Evolutionary conservation across 1,140 invertebrate genomes (phyloP), one percentile per base, ranked within the genome.

Genomic region (Macrosteles quadrilineatus): DNA sequence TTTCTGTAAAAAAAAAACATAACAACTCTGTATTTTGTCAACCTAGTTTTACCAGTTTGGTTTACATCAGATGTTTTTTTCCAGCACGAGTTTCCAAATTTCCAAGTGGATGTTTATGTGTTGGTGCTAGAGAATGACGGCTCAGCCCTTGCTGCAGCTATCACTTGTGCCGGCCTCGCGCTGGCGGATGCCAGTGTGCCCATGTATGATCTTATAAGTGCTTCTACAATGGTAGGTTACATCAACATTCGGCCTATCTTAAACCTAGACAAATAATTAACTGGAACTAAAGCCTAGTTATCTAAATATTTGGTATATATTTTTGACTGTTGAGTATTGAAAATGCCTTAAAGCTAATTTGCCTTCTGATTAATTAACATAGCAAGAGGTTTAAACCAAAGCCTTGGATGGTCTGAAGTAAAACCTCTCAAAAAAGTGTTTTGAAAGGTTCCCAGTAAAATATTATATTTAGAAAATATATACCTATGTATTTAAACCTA

Each of bases 81-180:
- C 27, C 77, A 86, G 85, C 80, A 87, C 72, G 83, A 84, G 74
- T 87, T 86, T 77, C 85, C 86, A 3, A 87, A 87, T 63, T 86
- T 87, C 64, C 88, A 95, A 86, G 85, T 97, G 21, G 94, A 97
- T 78, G 85, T 97, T 40, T 93, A 91, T 77, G 87, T 93, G 0
- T 19, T 90, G 40, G 91, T 98, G 19, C 77, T 97, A 50, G 91
- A 97, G 78, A 90, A 96, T 82, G 92, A 92, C 81, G 95, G 95
- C 19, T 88, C 89, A 69, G 88, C 90, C 53, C 81, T 97, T 67
- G 87, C 91, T 75, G 90, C 92, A 14, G 91, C 94, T 14, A 91
- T 97, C 30, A 96, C 90, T 69, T 91, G 90, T 78, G 93, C 93
- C 45, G 91, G 93, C 63, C 79, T 95, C 55, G 95, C 95, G 2